These are phyloP conservation scores for Salvelinus sp. DNA, from an alignment of 2,113 vertebrate species.

Conservation along the genomic window DNA sequence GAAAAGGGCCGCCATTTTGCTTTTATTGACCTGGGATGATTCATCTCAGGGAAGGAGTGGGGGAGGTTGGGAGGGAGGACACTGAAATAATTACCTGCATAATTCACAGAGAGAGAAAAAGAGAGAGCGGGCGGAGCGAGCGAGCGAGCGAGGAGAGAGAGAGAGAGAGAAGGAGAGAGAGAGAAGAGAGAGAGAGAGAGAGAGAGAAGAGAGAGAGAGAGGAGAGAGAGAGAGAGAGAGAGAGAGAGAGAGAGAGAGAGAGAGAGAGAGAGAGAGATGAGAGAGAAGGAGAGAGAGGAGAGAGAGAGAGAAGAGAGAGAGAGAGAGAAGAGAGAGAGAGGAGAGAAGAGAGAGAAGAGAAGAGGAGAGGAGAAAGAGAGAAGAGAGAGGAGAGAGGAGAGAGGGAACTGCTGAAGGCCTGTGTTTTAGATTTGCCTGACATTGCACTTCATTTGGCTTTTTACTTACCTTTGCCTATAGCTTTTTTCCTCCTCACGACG, in stretches of 20 bases:
- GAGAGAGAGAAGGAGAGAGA: conserved; percentile 16
- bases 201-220: not conserved
- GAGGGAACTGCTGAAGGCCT: conserved; percentile 22
- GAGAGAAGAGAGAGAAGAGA: conserved; percentile 20
- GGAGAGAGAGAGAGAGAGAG: conserved; percentile 20
- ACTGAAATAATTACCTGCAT: conserved; percentile 56
- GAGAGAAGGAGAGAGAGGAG: conserved; percentile 25
- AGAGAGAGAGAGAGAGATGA: conserved; percentile 12
- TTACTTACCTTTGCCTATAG: conserved; percentile 43
- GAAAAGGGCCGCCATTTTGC: conserved; percentile 60
- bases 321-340: conserved; percentile 4
- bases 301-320: conserved; percentile 2
- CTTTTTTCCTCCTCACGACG: conserved; percentile 26
- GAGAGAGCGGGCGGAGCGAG: too few species aligned
- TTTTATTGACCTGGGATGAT: conserved; percentile 67
- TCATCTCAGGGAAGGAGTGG: conserved; percentile 40
- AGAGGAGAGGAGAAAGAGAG: conserved; percentile 25
- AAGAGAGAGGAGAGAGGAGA: conserved; percentile 20
- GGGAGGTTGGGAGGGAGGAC: conserved; percentile 16
- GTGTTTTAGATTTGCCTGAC: conserved; percentile 35
- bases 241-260: conserved; percentile 28
- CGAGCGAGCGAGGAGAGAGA: too few species aligned
- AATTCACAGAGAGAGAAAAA: conserved; percentile 42
- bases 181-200: conserved; percentile 12
- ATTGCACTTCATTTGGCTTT: conserved; percentile 29